A percentile compares a stretch with the other conserved stretches of the same genome.
These are phyloP conservation scores for Helicoverpa assulta DNA, from an alignment of 2,888 invertebrate species.

Conservation along the genomic window DNA sequence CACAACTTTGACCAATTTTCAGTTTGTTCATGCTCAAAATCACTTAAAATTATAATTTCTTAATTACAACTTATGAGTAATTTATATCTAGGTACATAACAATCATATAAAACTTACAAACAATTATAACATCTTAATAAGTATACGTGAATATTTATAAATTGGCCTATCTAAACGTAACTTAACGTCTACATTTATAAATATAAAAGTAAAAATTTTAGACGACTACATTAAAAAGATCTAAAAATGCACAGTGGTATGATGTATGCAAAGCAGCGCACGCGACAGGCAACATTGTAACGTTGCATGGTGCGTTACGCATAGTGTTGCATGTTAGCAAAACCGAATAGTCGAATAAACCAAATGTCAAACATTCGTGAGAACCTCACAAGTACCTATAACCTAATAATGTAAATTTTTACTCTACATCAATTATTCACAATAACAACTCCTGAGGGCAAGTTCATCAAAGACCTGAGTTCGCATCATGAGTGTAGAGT, in stretches of 20 bases:
- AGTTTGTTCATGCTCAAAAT: slow-evolving; percentile 27
- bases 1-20: slow-evolving; percentile 24
- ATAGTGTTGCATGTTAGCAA: background rate
- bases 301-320: background rate
- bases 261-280: background rate
- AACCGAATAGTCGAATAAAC: background rate
- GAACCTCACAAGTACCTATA: background rate
- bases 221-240: slow-evolving; percentile 11
- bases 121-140: slow-evolving; percentile 30
- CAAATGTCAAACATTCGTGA: background rate
- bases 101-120: slow-evolving; percentile 43
- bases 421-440: slow-evolving; percentile 32
- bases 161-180: slow-evolving; percentile 42
- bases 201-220: slow-evolving; percentile 18
- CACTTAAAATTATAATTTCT: background rate
- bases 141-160: slow-evolving; percentile 24
- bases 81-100: slow-evolving; percentile 19
- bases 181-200: slow-evolving; percentile 24
- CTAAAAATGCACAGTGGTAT: background rate
- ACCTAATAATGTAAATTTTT: background rate
- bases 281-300: background rate
- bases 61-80: slow-evolving; percentile 15
- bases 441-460: slow-evolving; percentile 14
- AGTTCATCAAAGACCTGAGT: slow-evolving; percentile 16
- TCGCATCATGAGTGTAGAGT: slow-evolving; percentile 40